Evolutionary conservation across 2,113 vertebrate species (phyloP).

Genomic region (Oncorhynchus mykiss): DNA sequence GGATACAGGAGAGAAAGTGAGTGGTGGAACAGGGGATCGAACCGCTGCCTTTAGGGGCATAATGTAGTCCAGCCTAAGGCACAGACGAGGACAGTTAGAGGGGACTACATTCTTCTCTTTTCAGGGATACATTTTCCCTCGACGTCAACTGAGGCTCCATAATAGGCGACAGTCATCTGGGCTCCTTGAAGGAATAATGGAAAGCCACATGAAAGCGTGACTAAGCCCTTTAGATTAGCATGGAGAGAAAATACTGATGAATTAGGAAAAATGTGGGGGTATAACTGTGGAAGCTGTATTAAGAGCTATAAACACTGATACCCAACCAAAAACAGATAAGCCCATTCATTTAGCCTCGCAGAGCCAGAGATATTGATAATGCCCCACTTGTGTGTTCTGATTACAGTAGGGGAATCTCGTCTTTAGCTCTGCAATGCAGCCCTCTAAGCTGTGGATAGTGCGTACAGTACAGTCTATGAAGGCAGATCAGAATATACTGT

Average conservation of each 20-base stretch:
- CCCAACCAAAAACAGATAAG: slow-evolving; percentile 33
- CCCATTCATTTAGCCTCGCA: slow-evolving; percentile 30
- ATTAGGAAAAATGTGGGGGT: slow-evolving; percentile 21
- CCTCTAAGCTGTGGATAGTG: not conserved
- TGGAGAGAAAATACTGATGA: slow-evolving; percentile 33
- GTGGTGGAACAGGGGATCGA: not conserved
- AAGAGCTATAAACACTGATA: slow-evolving; percentile 32
- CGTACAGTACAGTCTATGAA: not conserved
- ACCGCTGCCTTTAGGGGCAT: too few relatives aligned
- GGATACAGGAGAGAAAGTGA: slow-evolving; percentile 1
- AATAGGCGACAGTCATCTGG: slow-evolving; percentile 17
- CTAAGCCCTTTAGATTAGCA: slow-evolving; percentile 32
- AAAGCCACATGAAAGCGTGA: slow-evolving; percentile 35
- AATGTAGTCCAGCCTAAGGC: not conserved
- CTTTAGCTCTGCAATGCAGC: not conserved
- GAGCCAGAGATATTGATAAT: slow-evolving; percentile 15
- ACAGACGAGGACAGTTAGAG: slow-evolving; percentile 1
- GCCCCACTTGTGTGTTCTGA: slow-evolving; percentile 30
- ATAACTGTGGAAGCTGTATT: slow-evolving; percentile 26
- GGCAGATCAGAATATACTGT: not conserved
- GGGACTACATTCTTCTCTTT: slow-evolving; percentile 7
- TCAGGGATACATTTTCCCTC: slow-evolving; percentile 10
- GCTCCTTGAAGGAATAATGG: slow-evolving; percentile 23
- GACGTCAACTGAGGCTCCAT: slow-evolving; percentile 6
- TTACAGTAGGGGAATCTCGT: not conserved